These are phyloP conservation scores for Pandion haliaetus DNA, from an alignment of 2,113 vertebrate genomes.

Conservation along the genomic window DNA sequence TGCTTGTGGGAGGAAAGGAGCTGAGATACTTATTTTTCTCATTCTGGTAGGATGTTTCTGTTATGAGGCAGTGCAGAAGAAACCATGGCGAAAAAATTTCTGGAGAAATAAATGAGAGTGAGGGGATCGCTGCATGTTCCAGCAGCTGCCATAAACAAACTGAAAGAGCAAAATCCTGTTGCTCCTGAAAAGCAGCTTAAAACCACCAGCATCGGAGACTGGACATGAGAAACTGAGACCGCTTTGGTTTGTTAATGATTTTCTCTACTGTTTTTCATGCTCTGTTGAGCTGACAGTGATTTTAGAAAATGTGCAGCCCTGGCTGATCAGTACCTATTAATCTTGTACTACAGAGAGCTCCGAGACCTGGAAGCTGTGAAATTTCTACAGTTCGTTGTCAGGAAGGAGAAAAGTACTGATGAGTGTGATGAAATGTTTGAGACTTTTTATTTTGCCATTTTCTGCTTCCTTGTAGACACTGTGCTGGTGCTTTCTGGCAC, in stretches of 20 bases:
- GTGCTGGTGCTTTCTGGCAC: neutral
- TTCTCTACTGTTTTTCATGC: constrained; percentile 29
- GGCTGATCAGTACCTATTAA: constrained; percentile 19
- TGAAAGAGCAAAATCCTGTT: neutral
- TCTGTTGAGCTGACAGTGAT: constrained; percentile 24
- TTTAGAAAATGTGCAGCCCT: constrained; percentile 11
- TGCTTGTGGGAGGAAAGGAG: neutral
- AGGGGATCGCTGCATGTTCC: neutral
- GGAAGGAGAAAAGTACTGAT: neutral
- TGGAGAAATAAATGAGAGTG: neutral
- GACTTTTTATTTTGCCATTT: neutral
- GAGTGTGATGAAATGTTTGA: neutral
- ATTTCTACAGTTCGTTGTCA: neutral
- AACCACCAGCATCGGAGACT: neutral
- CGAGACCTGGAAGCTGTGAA: neutral
- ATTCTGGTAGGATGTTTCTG: neutral
- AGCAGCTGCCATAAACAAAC: fast-evolving
- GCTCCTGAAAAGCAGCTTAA: neutral
- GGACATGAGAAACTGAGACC: neutral
- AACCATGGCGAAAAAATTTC: neutral
- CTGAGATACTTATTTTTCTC: neutral
- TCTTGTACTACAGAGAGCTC: neutral
- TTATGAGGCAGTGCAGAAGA: neutral
- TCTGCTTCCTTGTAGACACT: neutral
- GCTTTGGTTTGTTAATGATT: constrained; percentile 36